A percentile compares a stretch with the other conserved stretches of the same genome.
These are phyloP conservation scores for Neoascia interrupta DNA, from an alignment of 2,888 invertebrate species.

Conservation along the genomic window DNA sequence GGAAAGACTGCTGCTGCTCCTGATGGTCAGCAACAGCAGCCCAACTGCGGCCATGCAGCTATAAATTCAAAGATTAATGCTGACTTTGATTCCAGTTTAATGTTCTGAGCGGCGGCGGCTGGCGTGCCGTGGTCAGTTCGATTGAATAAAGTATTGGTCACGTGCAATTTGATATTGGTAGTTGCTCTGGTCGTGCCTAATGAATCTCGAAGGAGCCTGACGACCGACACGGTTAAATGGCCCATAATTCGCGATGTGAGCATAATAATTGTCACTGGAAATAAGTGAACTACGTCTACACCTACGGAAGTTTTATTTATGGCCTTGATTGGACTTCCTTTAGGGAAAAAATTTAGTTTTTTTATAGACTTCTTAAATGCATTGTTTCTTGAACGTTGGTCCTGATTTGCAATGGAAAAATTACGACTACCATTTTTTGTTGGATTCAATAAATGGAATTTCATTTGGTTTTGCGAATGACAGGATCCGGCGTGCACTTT, in stretches of 20 bases:
- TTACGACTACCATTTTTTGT: no score
- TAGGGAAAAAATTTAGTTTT: no score
- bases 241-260: slow-evolving; percentile 53
- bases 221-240: slow-evolving; percentile 35
- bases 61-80: slow-evolving; percentile 66
- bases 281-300: slow-evolving; percentile 37
- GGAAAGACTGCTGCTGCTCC: not conserved
- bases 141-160: slow-evolving; percentile 63
- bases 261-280: slow-evolving; percentile 51
- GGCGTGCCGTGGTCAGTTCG: slow-evolving; percentile 32
- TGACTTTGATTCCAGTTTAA: slow-evolving; percentile 70
- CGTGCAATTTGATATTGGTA: slow-evolving; percentile 42
- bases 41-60: slow-evolving; percentile 29
- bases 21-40: not conserved
- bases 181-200: slow-evolving; percentile 30
- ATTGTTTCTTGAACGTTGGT: no score
- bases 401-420: no score
- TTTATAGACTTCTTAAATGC: no score
- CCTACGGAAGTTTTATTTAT: slow-evolving; percentile 31
- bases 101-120: slow-evolving; percentile 31
- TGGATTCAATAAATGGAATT: no score
- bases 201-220: slow-evolving; percentile 48
- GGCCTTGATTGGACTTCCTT: no score
- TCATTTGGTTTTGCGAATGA: no score
- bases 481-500: no score